Evolutionary conservation across 1,140 invertebrate species (phyloP), one percentile per base, ranked within the genome.

Genomic region (Anthonomus grandis): DNA sequence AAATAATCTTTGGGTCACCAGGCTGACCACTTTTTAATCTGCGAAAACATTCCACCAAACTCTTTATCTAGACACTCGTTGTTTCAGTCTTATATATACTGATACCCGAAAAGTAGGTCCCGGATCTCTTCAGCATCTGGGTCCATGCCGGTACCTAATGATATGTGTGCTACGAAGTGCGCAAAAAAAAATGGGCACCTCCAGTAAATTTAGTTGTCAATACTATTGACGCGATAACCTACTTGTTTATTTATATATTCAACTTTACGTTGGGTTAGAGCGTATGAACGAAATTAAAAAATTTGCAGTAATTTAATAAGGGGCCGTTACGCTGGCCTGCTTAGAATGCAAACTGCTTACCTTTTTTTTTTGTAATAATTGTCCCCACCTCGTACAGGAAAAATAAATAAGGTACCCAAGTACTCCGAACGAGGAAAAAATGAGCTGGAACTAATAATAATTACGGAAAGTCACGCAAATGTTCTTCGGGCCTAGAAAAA

Each of bases 31-130:
- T n/a, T 31, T 31, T 31, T 31, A 31, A 31, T 31, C n/a, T 31
- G 27, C 27, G 6, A 31, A 31, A 31, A 31, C 6, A 31, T 31
- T 8, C 27, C n/a, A n/a, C 27, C 27, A 31, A n/a, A n/a, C n/a
- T n/a, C 50, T 18, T 12, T 6, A 4, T n/a, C 22, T 52, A 41
- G 2, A 22, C 41, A 1, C 50, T 52, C 50, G 50, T 52, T 52
- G 37, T 18, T 27, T n/a, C 18, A n/a, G n/a, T n/a, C n/a, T n/a
- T n/a, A n/a, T n/a, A n/a, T n/a, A n/a, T n/a, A n/a, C n/a, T n/a
- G n/a, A n/a, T n/a, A n/a, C 13, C 39, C 39, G 18, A 49, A 57
- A 57, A 57, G 55, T 57, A 57, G 55, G 55, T 57, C 55, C 55
- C 55, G 55, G 55, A 57, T 57, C 37, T 15, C 50, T 52, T 42